phyloP scores from a whole-genome alignment of 2,797 vertebrate genomes.

The Pampus argenteus region DNA sequence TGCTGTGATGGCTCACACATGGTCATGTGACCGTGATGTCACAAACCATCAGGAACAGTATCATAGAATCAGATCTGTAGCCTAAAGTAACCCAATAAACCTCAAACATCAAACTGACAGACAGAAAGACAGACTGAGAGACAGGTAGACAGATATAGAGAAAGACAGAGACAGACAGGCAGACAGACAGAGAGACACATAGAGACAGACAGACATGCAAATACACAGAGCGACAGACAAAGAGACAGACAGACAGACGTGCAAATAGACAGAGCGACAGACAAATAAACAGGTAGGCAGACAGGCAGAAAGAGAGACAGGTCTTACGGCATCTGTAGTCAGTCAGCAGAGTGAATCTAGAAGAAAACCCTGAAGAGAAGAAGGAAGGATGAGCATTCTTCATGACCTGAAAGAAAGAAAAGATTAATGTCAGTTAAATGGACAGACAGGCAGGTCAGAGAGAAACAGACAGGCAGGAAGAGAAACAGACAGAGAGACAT shows the following conservation, averaged over 20 bases:
- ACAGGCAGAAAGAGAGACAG: background rate
- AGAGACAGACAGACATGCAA: background rate
- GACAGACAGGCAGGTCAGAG: background rate
- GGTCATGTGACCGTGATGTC: conserved; percentile 32
- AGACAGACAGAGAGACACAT: background rate
- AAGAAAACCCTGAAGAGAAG: conserved; percentile 29
- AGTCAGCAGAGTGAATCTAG: conserved; percentile 45
- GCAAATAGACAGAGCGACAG: background rate
- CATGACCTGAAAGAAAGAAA: conserved; percentile 24
- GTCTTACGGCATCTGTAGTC: conserved; percentile 50
- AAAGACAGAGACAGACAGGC: background rate
- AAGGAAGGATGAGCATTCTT: conserved; percentile 26
- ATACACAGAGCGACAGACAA: background rate
- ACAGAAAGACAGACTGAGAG: background rate
- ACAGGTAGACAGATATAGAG: background rate
- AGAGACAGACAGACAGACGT: background rate
- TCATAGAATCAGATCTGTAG: background rate
- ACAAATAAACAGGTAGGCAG: background rate
- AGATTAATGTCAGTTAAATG: background rate
- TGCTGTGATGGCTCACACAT: conserved; percentile 15
- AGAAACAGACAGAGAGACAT: background rate
- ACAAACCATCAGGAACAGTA: conserved; percentile 19
- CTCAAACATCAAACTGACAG: too few species aligned
- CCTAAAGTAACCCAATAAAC: background rate
- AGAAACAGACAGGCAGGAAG: background rate